Percentiles rank a stretch among this genome's conserved stretches.
phyloP scores from a whole-genome alignment of 2,113 vertebrate species.

The Odocoileus hemionus region DNA sequence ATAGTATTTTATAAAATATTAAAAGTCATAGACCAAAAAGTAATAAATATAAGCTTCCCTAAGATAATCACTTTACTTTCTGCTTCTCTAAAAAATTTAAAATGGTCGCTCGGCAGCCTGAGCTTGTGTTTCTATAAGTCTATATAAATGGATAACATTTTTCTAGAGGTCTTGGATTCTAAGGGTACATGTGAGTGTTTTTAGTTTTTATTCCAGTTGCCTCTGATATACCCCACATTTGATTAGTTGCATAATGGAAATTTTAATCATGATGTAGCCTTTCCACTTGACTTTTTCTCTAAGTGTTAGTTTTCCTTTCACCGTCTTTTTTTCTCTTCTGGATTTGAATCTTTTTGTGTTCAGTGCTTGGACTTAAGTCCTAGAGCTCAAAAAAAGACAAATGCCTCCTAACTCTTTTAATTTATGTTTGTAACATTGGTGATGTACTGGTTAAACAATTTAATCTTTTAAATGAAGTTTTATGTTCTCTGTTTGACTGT shows the following conservation, averaged over 20 bases:
- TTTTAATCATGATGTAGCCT: neutral
- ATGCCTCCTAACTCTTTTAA: neutral
- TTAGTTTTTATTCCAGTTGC: neutral
- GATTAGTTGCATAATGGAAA: neutral
- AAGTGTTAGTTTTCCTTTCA: neutral
- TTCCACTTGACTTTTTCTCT: neutral
- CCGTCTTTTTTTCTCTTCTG: neutral
- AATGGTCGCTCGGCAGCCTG: neutral
- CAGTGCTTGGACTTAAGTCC: neutral
- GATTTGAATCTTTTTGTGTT: neutral
- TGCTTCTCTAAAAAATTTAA: neutral
- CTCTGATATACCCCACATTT: neutral
- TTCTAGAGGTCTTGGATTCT: neutral
- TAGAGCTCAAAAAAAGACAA: neutral
- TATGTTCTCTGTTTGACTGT: neutral
- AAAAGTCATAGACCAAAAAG: neutral
- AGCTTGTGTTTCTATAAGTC: neutral
- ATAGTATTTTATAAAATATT: neutral
- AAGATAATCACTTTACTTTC: neutral
- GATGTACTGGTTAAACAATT: neutral
- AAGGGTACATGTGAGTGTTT: neutral
- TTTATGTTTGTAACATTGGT: neutral
- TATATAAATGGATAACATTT: neutral
- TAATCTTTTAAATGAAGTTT: neutral
- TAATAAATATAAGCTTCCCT: neutral